These are phyloP conservation scores for Yoshiicerus persimilis DNA, from an alignment of 1,140 invertebrate species.

Conservation along the genomic window DNA sequence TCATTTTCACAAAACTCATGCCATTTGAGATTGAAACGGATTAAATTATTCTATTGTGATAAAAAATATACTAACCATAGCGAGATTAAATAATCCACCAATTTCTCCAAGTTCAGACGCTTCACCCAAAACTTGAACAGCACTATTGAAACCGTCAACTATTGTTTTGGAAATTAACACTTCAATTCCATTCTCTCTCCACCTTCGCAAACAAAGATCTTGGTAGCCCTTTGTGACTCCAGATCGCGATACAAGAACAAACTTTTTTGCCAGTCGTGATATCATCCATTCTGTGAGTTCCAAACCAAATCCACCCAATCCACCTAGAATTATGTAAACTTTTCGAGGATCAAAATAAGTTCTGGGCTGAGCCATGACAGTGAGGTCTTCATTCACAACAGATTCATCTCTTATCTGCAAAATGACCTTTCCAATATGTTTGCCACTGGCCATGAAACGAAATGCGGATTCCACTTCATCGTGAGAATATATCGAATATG, in stretches of 20 bases:
- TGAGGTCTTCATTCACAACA: no score
- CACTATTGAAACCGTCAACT: slow-evolving; percentile 60
- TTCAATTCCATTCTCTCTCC: not conserved
- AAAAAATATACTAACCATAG: not conserved
- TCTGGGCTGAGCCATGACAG: not conserved
- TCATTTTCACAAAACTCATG: no score
- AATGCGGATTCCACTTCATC: slow-evolving; percentile 89
- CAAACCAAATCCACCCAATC: slow-evolving; percentile 91
- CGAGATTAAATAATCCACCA: slow-evolving; percentile 58
- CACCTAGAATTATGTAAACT: slow-evolving; percentile 82
- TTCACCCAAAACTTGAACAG: slow-evolving; percentile 70
- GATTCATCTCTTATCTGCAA: slow-evolving; percentile 54
- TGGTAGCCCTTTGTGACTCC: slow-evolving; percentile 84
- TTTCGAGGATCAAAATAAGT: slow-evolving; percentile 81
- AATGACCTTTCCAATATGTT: slow-evolving; percentile 95
- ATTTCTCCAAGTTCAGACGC: slow-evolving; percentile 70
- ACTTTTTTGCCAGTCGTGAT: slow-evolving; percentile 75
- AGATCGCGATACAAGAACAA: slow-evolving; percentile 86
- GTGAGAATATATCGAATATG: slow-evolving; percentile 75
- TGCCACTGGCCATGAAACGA: slow-evolving; percentile 93
- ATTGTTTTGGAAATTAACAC: slow-evolving; percentile 57
- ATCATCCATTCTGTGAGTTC: slow-evolving; percentile 93
- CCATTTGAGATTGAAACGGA: not conserved
- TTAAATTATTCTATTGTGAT: not conserved
- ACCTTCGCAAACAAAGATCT: not conserved